Conservation (phyloP, 2,113 vertebrate genomes). For the Tinamus guttatus region DNA sequence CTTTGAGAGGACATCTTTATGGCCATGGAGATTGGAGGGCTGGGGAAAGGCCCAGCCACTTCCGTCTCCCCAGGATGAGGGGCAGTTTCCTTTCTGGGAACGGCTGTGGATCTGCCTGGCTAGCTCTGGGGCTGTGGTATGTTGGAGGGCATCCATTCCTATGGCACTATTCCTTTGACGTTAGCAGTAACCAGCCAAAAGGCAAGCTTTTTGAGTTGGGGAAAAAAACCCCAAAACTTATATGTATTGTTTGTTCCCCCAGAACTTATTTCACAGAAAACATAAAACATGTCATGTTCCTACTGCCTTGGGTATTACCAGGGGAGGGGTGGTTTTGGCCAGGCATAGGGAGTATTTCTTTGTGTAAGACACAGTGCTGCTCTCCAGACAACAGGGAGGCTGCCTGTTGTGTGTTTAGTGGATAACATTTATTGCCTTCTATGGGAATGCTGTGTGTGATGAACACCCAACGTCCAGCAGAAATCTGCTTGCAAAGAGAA, state of each 20-base stretch:
- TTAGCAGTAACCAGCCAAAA: not conserved
- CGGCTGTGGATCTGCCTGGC: not conserved
- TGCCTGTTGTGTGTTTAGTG: not conserved
- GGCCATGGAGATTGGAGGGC: not conserved
- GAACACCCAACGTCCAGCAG: not conserved
- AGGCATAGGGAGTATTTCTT: not conserved
- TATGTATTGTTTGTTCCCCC: not conserved
- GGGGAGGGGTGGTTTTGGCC: not conserved
- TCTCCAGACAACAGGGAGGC: not conserved
- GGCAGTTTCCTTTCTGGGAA: accelerated
- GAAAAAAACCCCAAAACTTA: not conserved
- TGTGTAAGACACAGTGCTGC: not conserved
- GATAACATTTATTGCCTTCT: not conserved
- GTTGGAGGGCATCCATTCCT: not conserved
- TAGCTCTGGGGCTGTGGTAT: accelerated
- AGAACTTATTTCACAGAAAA: not conserved
- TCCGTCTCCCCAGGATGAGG: not conserved
- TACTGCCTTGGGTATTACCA: not conserved
- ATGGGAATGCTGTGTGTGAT: accelerated
- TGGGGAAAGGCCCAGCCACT: not conserved
- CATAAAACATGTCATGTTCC: not conserved
- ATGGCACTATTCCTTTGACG: accelerated
- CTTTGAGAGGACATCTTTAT: not conserved
- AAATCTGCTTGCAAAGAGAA: not conserved
- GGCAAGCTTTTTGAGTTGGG: not conserved